phyloP scores from a whole-genome alignment of 2,888 invertebrate species.

The Uloborus plumipes region DNA sequence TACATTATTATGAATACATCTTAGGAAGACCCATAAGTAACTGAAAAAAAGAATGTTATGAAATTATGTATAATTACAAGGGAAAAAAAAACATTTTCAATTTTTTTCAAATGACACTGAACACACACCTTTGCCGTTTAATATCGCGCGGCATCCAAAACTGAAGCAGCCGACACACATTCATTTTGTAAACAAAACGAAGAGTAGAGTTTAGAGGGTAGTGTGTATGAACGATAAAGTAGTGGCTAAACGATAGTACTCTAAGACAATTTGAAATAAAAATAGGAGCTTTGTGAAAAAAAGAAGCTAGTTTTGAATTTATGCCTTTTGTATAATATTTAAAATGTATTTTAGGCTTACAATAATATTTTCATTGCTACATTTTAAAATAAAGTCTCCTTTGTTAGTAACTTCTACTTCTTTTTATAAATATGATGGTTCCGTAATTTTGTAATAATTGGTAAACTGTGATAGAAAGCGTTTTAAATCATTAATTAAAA shows the following conservation, averaged over 20 bases:
- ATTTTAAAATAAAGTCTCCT: not conserved
- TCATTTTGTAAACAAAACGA: no score
- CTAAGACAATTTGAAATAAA: no score
- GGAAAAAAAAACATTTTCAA: not conserved
- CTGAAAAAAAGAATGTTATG: not conserved
- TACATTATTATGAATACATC: not conserved
- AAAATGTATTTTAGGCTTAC: no score
- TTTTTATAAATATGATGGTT: constrained; percentile 51
- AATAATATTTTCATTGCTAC: no score
- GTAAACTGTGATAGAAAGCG: constrained; percentile 20
- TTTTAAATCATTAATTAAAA: constrained; percentile 3
- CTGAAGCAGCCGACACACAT: not conserved
- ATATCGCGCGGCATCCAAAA: not conserved
- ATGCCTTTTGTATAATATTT: no score
- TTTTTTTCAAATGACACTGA: not conserved
- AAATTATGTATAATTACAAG: not conserved
- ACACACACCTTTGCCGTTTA: no score
- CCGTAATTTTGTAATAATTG: constrained; percentile 37
- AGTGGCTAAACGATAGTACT: no score
- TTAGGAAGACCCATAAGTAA: not conserved
- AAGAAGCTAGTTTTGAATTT: no score
- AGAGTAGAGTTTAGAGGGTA: no score
- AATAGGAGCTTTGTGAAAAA: no score
- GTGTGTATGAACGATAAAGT: no score
- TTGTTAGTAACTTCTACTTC: constrained; percentile 26